phyloP scores from a whole-genome alignment of 2,797 vertebrate genomes.

The Takifugu ocellatus region DNA sequence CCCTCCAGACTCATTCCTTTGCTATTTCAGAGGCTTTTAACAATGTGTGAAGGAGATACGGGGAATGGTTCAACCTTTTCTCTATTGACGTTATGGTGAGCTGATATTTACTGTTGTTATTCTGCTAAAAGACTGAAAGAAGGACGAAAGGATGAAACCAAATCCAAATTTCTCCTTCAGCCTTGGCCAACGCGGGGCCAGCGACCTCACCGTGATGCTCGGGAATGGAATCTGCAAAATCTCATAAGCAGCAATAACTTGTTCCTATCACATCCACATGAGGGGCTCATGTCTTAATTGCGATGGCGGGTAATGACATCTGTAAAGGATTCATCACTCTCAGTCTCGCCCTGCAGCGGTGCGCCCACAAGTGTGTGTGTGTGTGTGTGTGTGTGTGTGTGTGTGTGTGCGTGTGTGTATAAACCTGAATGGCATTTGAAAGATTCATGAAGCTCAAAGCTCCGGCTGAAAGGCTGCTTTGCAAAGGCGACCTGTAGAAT shows the following conservation, averaged over 20 bases:
- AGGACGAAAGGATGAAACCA: no score
- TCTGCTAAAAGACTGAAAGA: not conserved
- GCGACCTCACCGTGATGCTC: conserved; percentile 46
- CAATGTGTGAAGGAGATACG: conserved; percentile 29
- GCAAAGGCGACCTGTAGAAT: conserved; percentile 39
- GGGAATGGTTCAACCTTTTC: conserved; percentile 11
- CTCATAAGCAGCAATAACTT: conserved; percentile 61
- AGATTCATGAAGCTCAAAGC: conserved; percentile 61
- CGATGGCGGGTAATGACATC: conserved; percentile 65
- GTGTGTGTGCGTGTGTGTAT: not conserved
- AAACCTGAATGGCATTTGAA: conserved; percentile 53
- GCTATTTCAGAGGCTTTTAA: conserved; percentile 41
- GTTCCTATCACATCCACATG: conserved; percentile 56
- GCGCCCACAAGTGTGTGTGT: conserved; percentile 31
- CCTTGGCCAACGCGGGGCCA: conserved; percentile 14
- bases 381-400: conserved; percentile 15
- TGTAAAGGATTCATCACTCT: conserved; percentile 65
- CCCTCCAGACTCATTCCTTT: conserved; percentile 29
- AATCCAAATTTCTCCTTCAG: conserved; percentile 6
- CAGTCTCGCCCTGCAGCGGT: conserved; percentile 54
- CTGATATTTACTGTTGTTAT: not conserved
- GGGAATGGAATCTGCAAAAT: conserved; percentile 60
- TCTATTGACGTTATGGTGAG: conserved; percentile 5
- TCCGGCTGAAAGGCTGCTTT: conserved; percentile 51
- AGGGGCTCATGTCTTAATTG: conserved; percentile 65